Percentiles rank a stretch among this genome's conserved stretches.
phyloP scores from a whole-genome alignment of 2,797 vertebrate genomes.

The Apodemus agrarius region DNA sequence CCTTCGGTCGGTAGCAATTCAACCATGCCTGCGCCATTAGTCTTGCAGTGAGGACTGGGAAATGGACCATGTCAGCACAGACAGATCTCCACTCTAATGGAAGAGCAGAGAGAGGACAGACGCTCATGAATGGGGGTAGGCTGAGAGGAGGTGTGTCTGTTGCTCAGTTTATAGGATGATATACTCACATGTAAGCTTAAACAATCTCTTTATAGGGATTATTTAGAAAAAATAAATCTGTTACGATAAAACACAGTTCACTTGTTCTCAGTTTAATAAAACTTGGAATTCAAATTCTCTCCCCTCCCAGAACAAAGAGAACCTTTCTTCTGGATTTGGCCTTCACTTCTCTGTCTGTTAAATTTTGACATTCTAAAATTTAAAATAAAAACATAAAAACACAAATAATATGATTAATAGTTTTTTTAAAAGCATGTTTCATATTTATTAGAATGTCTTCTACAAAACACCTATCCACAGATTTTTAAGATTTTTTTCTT shows the following conservation, averaged over 20 bases:
- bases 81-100: not conserved
- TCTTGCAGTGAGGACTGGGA: not conserved
- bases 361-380: not conserved
- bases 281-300: constrained; percentile 31
- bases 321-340: not conserved
- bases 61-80: not conserved
- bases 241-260: constrained; percentile 13
- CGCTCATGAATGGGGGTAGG: not conserved
- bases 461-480: not conserved
- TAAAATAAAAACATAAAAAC: not conserved
- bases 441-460: not conserved
- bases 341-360: not conserved
- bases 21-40: not conserved
- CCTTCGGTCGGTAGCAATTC: not conserved
- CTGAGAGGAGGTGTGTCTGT: not conserved
- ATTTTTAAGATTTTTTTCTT: not conserved
- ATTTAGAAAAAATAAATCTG: not conserved
- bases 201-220: not conserved
- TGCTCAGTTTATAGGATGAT: not conserved
- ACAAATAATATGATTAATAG: not conserved
- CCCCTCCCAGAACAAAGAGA: not conserved
- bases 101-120: not conserved
- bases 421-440: not conserved
- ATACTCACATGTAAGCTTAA: not conserved
- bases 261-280: not conserved